These are phyloP conservation scores for Hybognathus amarus DNA, from an alignment of 2,797 vertebrate species.

Conservation along the genomic window DNA sequence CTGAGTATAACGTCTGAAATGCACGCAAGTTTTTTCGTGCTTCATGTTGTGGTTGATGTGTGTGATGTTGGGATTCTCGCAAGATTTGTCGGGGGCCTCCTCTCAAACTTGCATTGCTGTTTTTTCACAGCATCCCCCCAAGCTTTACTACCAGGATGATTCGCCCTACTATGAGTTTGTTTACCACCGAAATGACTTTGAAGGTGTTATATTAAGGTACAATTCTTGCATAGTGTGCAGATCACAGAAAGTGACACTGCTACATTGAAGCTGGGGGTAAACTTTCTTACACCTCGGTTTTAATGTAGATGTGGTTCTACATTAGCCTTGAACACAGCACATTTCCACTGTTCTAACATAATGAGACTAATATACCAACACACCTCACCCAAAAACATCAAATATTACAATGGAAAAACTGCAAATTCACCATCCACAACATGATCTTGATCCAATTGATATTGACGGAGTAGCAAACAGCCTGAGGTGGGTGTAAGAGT, in stretches of 20 bases:
- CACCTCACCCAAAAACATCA: background rate
- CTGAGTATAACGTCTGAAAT: too few relatives aligned
- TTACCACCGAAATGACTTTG: too few relatives aligned
- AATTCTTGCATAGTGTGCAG: too few relatives aligned
- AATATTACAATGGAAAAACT: background rate
- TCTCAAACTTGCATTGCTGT: too few relatives aligned
- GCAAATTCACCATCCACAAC: background rate
- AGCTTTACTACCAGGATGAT: too few relatives aligned
- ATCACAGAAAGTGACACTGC: conserved; percentile 11
- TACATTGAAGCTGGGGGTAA: background rate
- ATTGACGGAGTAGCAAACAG: background rate
- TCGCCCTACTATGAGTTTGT: too few relatives aligned
- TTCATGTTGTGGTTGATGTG: too few relatives aligned
- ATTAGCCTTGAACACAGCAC: conserved; percentile 3
- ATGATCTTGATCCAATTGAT: background rate
- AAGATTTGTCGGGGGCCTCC: too few relatives aligned
- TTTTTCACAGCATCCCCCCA: too few relatives aligned
- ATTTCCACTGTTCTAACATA: background rate
- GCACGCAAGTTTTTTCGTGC: too few relatives aligned
- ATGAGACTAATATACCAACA: background rate
- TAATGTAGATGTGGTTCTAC: conserved; percentile 16
- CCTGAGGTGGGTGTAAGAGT: background rate
- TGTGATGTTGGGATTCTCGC: too few relatives aligned
- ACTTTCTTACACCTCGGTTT: conserved; percentile 23
- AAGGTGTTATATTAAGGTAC: too few relatives aligned